A percentile compares a stretch with the other conserved stretches of the same genome.
Evolutionary conservation across 2,113 vertebrate genomes (phyloP).

Genomic region (Antechinus flavipes): DNA sequence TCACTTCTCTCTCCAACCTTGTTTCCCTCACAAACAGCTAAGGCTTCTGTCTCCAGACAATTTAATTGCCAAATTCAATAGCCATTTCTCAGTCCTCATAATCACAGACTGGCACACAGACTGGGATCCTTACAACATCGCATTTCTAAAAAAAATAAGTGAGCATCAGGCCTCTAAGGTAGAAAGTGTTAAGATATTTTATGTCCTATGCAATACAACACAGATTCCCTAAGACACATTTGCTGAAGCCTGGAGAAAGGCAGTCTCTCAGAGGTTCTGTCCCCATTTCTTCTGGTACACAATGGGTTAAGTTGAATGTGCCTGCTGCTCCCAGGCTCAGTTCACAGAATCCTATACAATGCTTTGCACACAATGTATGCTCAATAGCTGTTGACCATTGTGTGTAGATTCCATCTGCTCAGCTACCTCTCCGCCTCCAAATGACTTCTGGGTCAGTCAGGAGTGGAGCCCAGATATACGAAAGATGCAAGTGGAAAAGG

Average conservation of each 20-base stretch:
- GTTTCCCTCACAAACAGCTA: background rate
- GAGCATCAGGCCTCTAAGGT: background rate
- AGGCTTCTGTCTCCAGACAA: background rate
- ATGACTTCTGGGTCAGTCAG: conserved; percentile 1
- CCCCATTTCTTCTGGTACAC: background rate
- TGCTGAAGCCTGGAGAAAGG: background rate
- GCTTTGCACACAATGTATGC: conserved; percentile 1
- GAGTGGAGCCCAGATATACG: background rate
- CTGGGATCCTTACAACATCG: background rate
- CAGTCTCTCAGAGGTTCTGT: background rate
- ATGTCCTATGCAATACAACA: background rate
- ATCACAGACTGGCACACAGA: background rate
- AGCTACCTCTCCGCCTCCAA: conserved; percentile 3
- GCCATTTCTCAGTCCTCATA: background rate
- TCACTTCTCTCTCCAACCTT: background rate
- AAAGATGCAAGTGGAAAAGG: background rate
- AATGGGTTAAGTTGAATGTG: background rate
- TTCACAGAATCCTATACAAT: conserved; percentile 2
- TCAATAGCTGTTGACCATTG: conserved; percentile 1
- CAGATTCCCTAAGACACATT: background rate
- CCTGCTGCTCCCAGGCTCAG: background rate
- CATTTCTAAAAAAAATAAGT: background rate
- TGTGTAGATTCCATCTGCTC: conserved; percentile 4
- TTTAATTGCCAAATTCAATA: background rate
- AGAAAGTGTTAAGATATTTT: background rate